Evolutionary conservation across 2,888 invertebrate genomes (phyloP).

Genomic region (Ichneumoninae sp.): DNA sequence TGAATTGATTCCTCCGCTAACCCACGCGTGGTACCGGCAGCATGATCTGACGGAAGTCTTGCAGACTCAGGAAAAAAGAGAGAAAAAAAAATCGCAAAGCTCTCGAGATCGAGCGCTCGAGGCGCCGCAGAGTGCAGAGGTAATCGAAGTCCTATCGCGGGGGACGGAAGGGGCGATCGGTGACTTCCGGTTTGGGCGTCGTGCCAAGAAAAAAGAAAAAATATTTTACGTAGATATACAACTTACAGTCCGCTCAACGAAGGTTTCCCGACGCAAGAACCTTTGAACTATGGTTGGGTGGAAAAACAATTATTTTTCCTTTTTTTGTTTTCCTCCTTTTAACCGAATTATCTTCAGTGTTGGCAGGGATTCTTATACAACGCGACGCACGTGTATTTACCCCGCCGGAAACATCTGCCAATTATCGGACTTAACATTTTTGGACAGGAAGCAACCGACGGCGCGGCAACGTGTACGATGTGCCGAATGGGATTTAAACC

Average conservation of each 20-base stretch:
- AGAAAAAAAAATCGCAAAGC: conserved; percentile 7
- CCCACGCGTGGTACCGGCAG: background rate
- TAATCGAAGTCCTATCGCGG: conserved; percentile 54
- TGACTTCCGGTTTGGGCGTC: conserved; percentile 66
- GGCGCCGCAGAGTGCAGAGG: conserved; percentile 13
- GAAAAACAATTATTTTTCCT: background rate
- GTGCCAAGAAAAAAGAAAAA: conserved; percentile 54
- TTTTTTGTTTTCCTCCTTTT: background rate
- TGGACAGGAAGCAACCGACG: background rate
- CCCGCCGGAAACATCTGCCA: background rate
- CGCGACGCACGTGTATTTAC: background rate
- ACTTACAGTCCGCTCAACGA: background rate
- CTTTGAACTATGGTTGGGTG: too few species aligned
- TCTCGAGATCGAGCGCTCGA: conserved; percentile 13
- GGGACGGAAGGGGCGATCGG: conserved; percentile 55
- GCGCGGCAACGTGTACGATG: background rate
- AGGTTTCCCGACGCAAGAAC: background rate
- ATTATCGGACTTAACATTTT: background rate
- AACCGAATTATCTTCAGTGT: background rate
- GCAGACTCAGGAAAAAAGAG: conserved; percentile 9
- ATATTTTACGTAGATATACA: background rate
- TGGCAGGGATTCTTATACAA: background rate
- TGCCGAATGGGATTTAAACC: conserved; percentile 5
- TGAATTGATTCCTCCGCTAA: background rate
- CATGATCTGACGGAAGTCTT: conserved; percentile 18